Percentiles rank a stretch among this genome's conserved stretches.
Evolutionary conservation across 2,888 invertebrate genomes (phyloP).

Genomic region (Anthophora plumipes): DNA sequence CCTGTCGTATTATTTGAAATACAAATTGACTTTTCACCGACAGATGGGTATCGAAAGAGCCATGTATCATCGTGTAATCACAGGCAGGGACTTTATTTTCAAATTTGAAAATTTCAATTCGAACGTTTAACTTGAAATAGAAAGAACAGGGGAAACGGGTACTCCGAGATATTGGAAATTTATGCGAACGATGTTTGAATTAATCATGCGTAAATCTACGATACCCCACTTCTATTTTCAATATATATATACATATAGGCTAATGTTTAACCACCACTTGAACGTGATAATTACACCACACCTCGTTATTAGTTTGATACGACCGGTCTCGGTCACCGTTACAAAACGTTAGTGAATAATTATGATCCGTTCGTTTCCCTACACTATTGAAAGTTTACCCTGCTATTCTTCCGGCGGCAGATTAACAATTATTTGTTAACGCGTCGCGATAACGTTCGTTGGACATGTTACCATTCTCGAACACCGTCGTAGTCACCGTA

Average conservation of each 20-base stretch:
- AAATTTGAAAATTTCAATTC: no score
- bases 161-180: background rate
- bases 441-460: conserved; percentile 13
- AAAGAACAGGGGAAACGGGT: background rate
- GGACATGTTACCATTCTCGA: background rate
- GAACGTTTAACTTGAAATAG: background rate
- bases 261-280: conserved; percentile 60
- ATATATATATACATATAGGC: conserved; percentile 50
- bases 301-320: conserved; percentile 65
- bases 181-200: conserved; percentile 6
- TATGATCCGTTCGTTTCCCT: conserved; percentile 49
- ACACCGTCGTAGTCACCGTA: background rate
- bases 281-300: conserved; percentile 53
- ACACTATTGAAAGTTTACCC: conserved; percentile 12
- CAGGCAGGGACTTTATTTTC: background rate
- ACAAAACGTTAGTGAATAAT: conserved; percentile 62
- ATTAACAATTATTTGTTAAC: conserved; percentile 28
- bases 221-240: conserved; percentile 43
- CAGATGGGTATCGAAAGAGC: background rate
- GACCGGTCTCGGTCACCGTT: conserved; percentile 47
- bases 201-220: conserved; percentile 43
- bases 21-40: background rate
- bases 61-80: background rate
- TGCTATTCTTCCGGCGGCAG: background rate
- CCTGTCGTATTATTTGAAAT: background rate